These are phyloP conservation scores for Calliopum simillimum DNA, from an alignment of 2,888 invertebrate genomes.

Conservation along the genomic window DNA sequence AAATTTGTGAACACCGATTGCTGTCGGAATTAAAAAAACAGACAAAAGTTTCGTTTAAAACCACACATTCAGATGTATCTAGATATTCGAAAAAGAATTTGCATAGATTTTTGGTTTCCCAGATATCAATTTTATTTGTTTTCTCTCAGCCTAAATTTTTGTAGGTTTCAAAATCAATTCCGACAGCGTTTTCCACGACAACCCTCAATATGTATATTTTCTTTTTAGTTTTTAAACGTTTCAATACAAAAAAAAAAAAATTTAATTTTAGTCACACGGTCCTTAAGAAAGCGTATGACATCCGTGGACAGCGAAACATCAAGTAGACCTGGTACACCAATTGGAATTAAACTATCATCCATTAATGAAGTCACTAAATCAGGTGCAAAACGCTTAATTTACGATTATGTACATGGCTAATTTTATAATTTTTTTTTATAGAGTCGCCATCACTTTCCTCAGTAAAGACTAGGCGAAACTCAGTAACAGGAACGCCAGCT, in stretches of 20 bases:
- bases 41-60: too few species aligned
- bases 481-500: conserved; percentile 45
- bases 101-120: too few species aligned
- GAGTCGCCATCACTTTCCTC: conserved; percentile 51
- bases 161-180: too few species aligned
- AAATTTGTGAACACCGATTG: too few species aligned
- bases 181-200: too few species aligned
- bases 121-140: too few species aligned
- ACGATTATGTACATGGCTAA: neutral
- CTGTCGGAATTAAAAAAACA: too few species aligned
- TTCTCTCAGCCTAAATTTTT: too few species aligned
- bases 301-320: conserved; percentile 48
- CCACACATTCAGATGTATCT: too few species aligned
- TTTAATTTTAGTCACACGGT: conserved; percentile 51
- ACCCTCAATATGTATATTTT: too few species aligned
- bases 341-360: conserved; percentile 37
- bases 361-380: conserved; percentile 46
- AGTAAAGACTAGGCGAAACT: conserved; percentile 51
- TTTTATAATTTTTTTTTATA: conserved; percentile 21
- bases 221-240: too few species aligned
- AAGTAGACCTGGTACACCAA: conserved; percentile 52
- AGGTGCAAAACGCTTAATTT: conserved; percentile 3
- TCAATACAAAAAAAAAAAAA: neutral
- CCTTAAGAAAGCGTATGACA: conserved; percentile 52
- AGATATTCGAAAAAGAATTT: too few species aligned